Evolutionary conservation across 2,797 vertebrate genomes (phyloP), one percentile per base, ranked within the genome.

Genomic region (Acanthiza pusilla): DNA sequence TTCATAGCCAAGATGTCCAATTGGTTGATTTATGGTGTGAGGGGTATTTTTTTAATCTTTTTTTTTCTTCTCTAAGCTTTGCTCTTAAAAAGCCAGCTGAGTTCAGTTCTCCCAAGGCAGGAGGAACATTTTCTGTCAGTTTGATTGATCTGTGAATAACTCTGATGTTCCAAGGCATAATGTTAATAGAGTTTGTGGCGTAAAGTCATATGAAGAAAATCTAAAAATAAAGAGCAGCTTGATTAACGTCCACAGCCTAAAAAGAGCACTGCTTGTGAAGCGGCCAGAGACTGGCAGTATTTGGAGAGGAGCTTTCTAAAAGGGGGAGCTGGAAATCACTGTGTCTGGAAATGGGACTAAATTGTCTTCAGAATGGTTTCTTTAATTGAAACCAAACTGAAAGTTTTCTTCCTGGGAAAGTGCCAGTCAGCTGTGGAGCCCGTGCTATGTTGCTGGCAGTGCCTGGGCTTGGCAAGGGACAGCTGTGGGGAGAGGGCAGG

Each of bases 101-200:
- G 82, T 91, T 92, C 57, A 53, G 70, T 86, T 93, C 82, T 79
- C 79, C 81, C 79, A 60, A 73, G 94, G 79, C 34, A 85, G 63
- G 45, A 74, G 74, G 81, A 94, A 67, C 22, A 5, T 85, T 92
- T 94, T 87, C 76, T 90, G 94, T 93, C 94, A 93, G 45, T 87
- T 92, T 95, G 94, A 97, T 96, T 94, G 94, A 96, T 96, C 91
- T 95, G 83, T 72, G 86, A 96, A 91, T 94, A 95, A 94, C 95
- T 94, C 91, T 89, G 94, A 96, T 96, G 94, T 96, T 97, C 91
- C 81, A 83, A 92, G 89, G 85, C 92, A 50, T 88, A 92, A 89
- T 48, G 10, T 94, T 96, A 96, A 96, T 96, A 97, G 94, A 96
- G 84, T 83, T 92, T 85, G 60, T 94, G 88, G 68, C 4, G 1